phyloP scores from a whole-genome alignment of 2,113 vertebrate species.

The Callionymus lyra region DNA sequence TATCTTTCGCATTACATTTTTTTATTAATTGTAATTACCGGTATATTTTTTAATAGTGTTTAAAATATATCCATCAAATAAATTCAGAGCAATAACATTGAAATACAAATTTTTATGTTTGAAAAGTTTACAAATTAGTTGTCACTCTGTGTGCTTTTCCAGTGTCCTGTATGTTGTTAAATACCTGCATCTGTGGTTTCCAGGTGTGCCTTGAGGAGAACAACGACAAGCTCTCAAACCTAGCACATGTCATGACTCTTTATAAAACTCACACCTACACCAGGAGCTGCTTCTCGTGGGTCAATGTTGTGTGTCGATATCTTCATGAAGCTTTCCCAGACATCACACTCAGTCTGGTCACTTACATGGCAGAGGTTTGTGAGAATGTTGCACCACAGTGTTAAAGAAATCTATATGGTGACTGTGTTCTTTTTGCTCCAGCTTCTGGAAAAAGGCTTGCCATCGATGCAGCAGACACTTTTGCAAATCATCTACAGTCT shows the following conservation, averaged over 20 bases:
- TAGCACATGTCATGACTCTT: slow-evolving; percentile 95
- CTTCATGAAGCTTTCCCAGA: slow-evolving; percentile 91
- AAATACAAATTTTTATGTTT: too few species aligned
- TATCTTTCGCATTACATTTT: not conserved
- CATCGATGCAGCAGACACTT: slow-evolving; percentile 90
- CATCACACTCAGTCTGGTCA: slow-evolving; percentile 86
- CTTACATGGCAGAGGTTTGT: slow-evolving; percentile 89
- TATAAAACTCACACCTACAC: slow-evolving; percentile 96
- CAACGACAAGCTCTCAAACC: slow-evolving; percentile 88
- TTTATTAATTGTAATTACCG: not conserved
- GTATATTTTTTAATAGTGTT: too few species aligned
- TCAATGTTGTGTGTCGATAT: slow-evolving; percentile 92
- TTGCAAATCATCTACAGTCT: slow-evolving; percentile 94
- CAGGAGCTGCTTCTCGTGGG: slow-evolving; percentile 88
- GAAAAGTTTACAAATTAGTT: too few species aligned
- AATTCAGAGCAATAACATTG: too few species aligned
- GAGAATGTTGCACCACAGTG: not conserved
- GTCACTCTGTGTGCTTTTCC: not conserved
- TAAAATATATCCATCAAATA: too few species aligned
- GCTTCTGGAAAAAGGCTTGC: slow-evolving; percentile 92
- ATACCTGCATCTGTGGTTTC: not conserved
- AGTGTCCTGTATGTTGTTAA: not conserved
- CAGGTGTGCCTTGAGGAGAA: slow-evolving; percentile 95
- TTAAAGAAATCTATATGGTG: not conserved
- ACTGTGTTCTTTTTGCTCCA: slow-evolving; percentile 35